Evolutionary conservation across 2,797 vertebrate genomes (phyloP).

Genomic region (Gymnoscopelus microlampas): DNA sequence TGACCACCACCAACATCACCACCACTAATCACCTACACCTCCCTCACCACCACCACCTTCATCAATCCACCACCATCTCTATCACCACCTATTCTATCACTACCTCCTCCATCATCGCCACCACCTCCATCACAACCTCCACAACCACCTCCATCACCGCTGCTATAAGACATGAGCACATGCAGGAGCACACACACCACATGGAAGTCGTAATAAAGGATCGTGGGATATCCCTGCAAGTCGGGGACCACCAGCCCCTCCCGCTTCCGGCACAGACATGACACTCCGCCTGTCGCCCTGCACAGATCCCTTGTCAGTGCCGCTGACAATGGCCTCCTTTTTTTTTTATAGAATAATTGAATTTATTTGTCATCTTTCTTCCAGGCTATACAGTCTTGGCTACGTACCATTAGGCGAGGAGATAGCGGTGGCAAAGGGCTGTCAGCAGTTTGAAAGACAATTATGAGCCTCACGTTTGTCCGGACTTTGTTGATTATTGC

Average conservation of each 20-base stretch:
- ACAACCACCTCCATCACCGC: too few relatives aligned
- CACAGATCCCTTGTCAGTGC: conserved; percentile 20
- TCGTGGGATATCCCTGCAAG: conserved; percentile 20
- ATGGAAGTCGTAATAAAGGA: too few relatives aligned
- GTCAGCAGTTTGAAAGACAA: conserved; percentile 51
- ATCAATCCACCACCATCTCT: too few relatives aligned
- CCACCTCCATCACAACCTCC: too few relatives aligned
- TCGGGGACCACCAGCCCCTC: conserved; percentile 45
- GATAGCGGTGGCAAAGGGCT: conserved; percentile 13
- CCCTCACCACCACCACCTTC: too few relatives aligned
- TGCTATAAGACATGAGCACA: too few relatives aligned
- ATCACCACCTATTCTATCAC: too few relatives aligned
- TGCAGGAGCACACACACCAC: too few relatives aligned
- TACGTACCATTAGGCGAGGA: conserved; percentile 36
- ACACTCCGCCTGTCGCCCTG: conserved; percentile 18
- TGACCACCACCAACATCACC: too few relatives aligned
- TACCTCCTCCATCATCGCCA: too few relatives aligned
- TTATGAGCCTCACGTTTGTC: conserved; percentile 39
- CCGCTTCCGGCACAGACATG: conserved; percentile 38
- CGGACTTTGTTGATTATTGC: conserved; percentile 63
- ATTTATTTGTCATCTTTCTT: conserved; percentile 57
- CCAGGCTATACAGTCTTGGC: conserved; percentile 27
- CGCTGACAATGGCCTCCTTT: conserved; percentile 16
- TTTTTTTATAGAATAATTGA: conserved; percentile 53
- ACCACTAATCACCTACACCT: too few relatives aligned